A percentile compares a stretch with the other conserved stretches of the same genome.
Evolutionary conservation across 2,888 invertebrate genomes (phyloP).

Genomic region (Torymus tubicola): DNA sequence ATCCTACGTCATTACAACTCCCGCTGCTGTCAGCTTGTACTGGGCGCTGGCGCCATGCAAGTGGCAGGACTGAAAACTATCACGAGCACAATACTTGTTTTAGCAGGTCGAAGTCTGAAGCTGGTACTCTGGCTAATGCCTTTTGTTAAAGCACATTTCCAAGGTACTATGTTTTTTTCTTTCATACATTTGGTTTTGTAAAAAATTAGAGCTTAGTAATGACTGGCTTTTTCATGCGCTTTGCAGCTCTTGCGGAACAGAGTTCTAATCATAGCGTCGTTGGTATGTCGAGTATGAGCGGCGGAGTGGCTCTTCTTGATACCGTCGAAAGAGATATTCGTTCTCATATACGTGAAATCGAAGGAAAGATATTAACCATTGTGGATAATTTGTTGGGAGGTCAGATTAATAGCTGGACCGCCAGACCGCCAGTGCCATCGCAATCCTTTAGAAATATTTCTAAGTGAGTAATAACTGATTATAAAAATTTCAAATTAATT

Average conservation of each 20-base stretch:
- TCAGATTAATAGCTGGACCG: constrained; percentile 93
- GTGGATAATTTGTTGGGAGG: constrained; percentile 90
- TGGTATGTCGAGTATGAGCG: constrained; percentile 67
- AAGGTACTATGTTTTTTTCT: constrained; percentile 71
- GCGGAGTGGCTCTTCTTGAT: constrained; percentile 78
- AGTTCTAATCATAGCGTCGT: constrained; percentile 67
- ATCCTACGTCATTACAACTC: constrained; percentile 92
- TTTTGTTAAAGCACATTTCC: constrained; percentile 84
- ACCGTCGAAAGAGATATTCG: constrained; percentile 87
- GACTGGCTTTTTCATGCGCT: background rate
- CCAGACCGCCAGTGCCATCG: constrained; percentile 96
- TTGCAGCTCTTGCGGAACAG: constrained; percentile 69
- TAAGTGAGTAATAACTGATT: constrained; percentile 74
- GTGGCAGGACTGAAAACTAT: constrained; percentile 96
- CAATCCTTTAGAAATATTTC: constrained; percentile 91
- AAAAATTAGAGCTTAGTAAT: background rate
- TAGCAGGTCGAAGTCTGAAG: constrained; percentile 90
- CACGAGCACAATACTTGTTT: constrained; percentile 94
- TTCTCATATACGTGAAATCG: constrained; percentile 94
- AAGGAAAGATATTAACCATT: constrained; percentile 92
- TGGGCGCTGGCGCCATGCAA: constrained; percentile 97
- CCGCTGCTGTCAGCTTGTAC: constrained; percentile 92
- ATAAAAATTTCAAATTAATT: no score
- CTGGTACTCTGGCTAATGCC: constrained; percentile 89
- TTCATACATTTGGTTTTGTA: constrained; percentile 63